These are phyloP conservation scores for Cydia pomonella DNA, from an alignment of 1,140 invertebrate species.

Conservation along the genomic window DNA sequence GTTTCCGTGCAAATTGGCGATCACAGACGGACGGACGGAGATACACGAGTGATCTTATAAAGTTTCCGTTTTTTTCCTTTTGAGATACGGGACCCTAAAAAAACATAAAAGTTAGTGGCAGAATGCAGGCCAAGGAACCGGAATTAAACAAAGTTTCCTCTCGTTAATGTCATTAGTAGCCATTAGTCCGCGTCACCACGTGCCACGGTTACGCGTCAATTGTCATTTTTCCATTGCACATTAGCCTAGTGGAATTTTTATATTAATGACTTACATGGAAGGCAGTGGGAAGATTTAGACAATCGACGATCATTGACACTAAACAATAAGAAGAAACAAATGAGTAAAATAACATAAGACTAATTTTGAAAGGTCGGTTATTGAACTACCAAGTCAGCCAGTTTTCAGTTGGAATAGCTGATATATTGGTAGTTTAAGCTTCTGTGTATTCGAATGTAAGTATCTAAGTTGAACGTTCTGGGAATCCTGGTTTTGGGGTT, in stretches of 20 bases:
- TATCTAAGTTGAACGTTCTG: no score
- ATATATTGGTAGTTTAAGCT: no score
- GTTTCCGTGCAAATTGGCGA: no score
- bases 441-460: no score
- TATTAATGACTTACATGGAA: conserved; percentile 22
- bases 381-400: no score
- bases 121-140: conserved; percentile 20
- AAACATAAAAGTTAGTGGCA: neutral
- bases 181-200: conserved; percentile 21
- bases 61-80: no score
- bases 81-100: neutral
- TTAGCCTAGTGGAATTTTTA: conserved; percentile 43
- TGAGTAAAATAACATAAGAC: neutral
- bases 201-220: conserved; percentile 33
- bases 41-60: no score
- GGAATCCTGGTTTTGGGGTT: no score
- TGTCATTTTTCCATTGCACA: conserved; percentile 43
- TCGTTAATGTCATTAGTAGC: neutral
- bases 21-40: no score
- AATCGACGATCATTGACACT: conserved; percentile 30
- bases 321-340: conserved; percentile 33
- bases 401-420: no score
- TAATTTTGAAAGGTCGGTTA: no score
- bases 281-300: neutral
- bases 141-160: conserved; percentile 40